These are phyloP conservation scores for Drepana falcataria DNA, from an alignment of 2,888 invertebrate genomes.

Conservation along the genomic window DNA sequence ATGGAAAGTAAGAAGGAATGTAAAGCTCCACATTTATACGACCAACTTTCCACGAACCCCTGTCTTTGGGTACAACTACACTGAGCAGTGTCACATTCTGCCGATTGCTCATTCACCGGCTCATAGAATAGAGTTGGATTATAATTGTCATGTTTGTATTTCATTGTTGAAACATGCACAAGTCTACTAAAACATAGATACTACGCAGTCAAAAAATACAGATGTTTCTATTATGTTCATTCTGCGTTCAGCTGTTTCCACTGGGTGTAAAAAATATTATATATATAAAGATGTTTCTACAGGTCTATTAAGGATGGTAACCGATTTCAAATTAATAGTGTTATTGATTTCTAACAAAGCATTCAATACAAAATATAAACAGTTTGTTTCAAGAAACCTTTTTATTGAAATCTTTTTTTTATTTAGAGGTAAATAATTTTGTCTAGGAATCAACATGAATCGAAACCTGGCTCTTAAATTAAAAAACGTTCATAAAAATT, in stretches of 20 bases:
- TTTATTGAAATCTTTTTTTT: too few species aligned
- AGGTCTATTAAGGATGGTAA: neutral
- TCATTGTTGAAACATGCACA: neutral
- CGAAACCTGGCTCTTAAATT: too few species aligned
- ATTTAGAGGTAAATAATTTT: too few species aligned
- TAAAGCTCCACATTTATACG: slow-evolving; percentile 28
- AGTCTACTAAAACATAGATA: neutral
- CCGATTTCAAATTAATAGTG: slow-evolving; percentile 5
- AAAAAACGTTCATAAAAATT: too few species aligned
- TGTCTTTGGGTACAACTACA: neutral
- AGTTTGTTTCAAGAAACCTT: too few species aligned
- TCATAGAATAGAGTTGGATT: neutral
- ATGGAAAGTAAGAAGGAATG: slow-evolving; percentile 47
- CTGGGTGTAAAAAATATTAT: slow-evolving; percentile 34
- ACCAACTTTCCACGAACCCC: neutral
- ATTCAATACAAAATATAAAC: too few species aligned
- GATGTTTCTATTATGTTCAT: neutral
- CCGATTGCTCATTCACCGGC: neutral
- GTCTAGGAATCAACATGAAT: too few species aligned
- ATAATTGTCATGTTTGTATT: neutral
- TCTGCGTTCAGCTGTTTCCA: slow-evolving; percentile 10
- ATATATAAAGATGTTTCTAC: neutral
- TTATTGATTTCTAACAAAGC: too few species aligned
- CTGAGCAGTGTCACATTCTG: neutral
- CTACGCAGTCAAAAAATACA: neutral